A percentile compares a stretch with the other conserved stretches of the same genome.
phyloP scores from a whole-genome alignment of 2,797 vertebrate genomes.

The Furcifer pardalis region DNA sequence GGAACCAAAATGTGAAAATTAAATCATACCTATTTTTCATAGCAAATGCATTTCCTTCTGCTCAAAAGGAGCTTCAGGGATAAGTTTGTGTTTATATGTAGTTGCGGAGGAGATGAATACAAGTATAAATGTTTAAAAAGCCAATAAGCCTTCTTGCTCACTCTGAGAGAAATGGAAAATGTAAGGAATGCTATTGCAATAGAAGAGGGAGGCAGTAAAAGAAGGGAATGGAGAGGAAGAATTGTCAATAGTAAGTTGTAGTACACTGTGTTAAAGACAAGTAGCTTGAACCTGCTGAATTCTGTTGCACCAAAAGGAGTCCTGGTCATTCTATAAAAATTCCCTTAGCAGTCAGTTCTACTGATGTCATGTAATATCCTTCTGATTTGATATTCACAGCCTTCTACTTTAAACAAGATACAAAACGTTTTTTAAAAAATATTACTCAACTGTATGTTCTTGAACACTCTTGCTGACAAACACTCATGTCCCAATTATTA shows the following conservation, averaged over 20 bases:
- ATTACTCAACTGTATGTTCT: neutral
- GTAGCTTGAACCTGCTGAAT: no score
- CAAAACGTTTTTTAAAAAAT: neutral
- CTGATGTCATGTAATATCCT: neutral
- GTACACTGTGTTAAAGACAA: neutral
- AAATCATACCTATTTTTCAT: neutral
- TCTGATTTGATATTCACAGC: neutral
- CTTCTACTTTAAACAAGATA: neutral
- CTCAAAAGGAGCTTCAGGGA: neutral
- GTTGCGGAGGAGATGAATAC: no score
- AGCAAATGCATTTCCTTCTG: neutral
- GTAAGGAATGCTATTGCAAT: neutral
- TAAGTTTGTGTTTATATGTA: neutral
- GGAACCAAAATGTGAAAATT: neutral
- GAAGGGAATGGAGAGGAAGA: neutral
- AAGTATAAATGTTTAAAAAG: neutral
- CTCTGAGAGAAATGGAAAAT: neutral
- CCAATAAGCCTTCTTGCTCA: no score
- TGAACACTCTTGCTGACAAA: neutral
- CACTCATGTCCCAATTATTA: neutral
- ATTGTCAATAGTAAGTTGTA: neutral
- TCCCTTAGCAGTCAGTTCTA: neutral
- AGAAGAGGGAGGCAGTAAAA: neutral
- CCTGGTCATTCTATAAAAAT: neutral
- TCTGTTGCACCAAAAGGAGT: neutral